Evolutionary conservation across 2,797 vertebrate genomes (phyloP).

Genomic region (Paratrypauchen microcephalus): DNA sequence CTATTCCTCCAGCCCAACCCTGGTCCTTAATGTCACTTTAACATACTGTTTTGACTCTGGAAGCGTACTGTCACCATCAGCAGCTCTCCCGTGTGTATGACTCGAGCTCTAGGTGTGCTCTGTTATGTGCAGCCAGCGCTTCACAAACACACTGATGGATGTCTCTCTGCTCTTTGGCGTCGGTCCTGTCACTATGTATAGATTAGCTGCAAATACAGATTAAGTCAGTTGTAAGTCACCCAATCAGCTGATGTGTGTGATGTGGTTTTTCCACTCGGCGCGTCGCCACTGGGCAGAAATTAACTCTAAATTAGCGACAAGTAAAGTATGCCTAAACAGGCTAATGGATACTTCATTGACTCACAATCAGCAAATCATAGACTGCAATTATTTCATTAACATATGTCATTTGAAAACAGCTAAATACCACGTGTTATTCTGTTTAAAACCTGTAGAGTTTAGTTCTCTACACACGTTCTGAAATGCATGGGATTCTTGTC

Average conservation of each 20-base stretch:
- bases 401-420: not conserved
- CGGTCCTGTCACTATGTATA: constrained; percentile 45
- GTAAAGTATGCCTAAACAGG: constrained; percentile 36
- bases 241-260: constrained; percentile 47
- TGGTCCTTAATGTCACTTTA: not conserved
- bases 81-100: constrained; percentile 10
- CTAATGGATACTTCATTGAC: constrained; percentile 38
- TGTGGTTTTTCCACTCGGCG: constrained; percentile 22
- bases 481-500: not conserved
- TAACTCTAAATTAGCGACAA: constrained; percentile 52
- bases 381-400: not conserved
- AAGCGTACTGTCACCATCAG: constrained; percentile 36
- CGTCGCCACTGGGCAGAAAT: constrained; percentile 41
- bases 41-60: not conserved
- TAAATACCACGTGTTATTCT: not conserved
- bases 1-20: not conserved
- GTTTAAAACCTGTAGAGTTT: too few relatives aligned
- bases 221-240: constrained; percentile 47
- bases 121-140: constrained; percentile 12
- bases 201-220: constrained; percentile 53
- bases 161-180: constrained; percentile 35
- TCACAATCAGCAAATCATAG: not conserved
- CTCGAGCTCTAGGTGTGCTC: constrained; percentile 24
- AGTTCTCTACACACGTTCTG: not conserved
- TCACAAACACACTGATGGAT: constrained; percentile 30